Conservation (phyloP, 1,140 invertebrate species). For the Drosophila serrata region DNA sequence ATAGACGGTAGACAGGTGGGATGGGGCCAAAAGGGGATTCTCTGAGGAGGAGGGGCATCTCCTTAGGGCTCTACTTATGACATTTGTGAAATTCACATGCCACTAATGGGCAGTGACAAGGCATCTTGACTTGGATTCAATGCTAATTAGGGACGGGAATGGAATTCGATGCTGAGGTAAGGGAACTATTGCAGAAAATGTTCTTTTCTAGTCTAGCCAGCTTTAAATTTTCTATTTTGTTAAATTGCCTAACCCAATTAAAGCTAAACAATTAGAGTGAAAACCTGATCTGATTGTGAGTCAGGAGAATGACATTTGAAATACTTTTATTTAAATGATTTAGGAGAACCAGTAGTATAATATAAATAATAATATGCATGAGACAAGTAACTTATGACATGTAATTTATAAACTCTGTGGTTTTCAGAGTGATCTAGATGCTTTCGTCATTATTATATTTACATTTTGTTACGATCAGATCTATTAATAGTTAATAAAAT, state of each 20-base stretch:
- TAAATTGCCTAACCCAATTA: not conserved
- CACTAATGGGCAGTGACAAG: constrained; percentile 50
- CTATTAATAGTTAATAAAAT: not conserved
- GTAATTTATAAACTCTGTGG: too few relatives aligned
- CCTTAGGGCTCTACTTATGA: constrained; percentile 38
- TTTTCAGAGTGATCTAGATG: not conserved
- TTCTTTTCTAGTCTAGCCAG: constrained; percentile 15
- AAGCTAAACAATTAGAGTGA: not conserved
- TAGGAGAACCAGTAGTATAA: not conserved
- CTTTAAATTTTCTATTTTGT: constrained; percentile 23
- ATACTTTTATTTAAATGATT: not conserved
- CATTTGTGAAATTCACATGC: constrained; percentile 63
- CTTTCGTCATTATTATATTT: not conserved
- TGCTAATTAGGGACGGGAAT: constrained; percentile 55
- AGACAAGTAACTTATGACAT: not conserved
- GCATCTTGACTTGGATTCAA: constrained; percentile 23
- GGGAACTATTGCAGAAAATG: constrained; percentile 18
- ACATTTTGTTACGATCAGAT: not conserved
- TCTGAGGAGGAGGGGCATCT: not conserved
- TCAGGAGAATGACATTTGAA: not conserved
- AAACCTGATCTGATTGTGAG: not conserved
- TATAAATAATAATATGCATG: not conserved
- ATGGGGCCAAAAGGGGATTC: not conserved
- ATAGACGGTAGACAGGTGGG: constrained; percentile 31
- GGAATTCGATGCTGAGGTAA: constrained; percentile 17